These are phyloP conservation scores for Metopolophium dirhodum DNA, from an alignment of 1,140 invertebrate genomes.

Conservation along the genomic window DNA sequence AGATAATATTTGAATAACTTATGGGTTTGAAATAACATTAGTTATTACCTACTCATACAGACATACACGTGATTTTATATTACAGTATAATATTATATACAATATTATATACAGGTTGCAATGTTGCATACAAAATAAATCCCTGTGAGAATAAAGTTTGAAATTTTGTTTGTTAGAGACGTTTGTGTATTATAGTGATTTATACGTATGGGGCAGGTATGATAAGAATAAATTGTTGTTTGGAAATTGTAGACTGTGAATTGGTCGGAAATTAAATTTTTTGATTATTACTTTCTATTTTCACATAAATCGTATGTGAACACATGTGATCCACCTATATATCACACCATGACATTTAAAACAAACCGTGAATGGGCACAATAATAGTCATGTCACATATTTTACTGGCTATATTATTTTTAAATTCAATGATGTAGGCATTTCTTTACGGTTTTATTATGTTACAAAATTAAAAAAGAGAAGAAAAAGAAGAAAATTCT, in stretches of 20 bases:
- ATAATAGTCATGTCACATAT: not conserved
- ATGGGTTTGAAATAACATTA: not conserved
- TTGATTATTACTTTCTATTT: not conserved
- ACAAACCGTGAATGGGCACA: not conserved
- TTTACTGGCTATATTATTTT: not conserved
- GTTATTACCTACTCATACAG: not conserved
- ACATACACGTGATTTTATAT: not conserved
- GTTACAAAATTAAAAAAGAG: no score
- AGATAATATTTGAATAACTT: not conserved
- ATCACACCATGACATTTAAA: not conserved
- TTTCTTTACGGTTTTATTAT: not conserved
- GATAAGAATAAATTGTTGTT: not conserved
- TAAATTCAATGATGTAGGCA: not conserved
- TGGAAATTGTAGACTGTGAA: not conserved
- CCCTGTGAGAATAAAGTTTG: not conserved
- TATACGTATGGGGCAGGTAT: not conserved
- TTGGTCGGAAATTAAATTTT: constrained; percentile 12
- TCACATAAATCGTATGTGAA: not conserved
- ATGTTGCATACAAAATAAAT: not conserved
- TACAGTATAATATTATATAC: not conserved
- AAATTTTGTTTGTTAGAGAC: not conserved
- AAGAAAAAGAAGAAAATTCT: not conserved
- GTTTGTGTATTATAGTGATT: not conserved
- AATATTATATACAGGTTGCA: not conserved
- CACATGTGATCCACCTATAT: not conserved